Evolutionary conservation across 2,888 invertebrate genomes (phyloP).

Genomic region (Epirrhoe alternata): DNA sequence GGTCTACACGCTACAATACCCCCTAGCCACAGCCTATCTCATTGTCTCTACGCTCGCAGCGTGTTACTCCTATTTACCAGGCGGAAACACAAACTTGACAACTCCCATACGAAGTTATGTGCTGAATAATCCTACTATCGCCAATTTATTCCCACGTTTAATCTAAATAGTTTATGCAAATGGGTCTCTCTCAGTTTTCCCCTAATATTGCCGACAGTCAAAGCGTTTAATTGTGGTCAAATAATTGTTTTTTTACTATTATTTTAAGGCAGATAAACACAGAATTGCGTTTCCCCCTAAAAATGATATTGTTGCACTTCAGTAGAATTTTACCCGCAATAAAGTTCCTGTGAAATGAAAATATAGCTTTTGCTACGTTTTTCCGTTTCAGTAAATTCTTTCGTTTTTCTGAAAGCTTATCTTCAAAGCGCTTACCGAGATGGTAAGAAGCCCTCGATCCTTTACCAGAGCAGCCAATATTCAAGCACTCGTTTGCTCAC

Average conservation of each 20-base stretch:
- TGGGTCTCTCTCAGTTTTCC: conserved; percentile 42
- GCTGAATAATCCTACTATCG: conserved; percentile 38
- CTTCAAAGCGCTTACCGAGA: conserved; percentile 35
- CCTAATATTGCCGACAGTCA: conserved; percentile 44
- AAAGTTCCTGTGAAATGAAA: not conserved
- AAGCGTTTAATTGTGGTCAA: conserved; percentile 38
- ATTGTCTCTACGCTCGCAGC: conserved; percentile 21
- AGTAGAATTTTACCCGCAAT: not conserved
- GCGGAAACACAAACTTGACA: conserved; percentile 39
- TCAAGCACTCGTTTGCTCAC: conserved; percentile 31
- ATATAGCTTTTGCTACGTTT: conserved; percentile 8
- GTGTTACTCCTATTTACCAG: conserved; percentile 40
- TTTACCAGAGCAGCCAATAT: conserved; percentile 36
- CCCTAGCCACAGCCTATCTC: conserved; percentile 15
- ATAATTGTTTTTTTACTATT: conserved; percentile 22
- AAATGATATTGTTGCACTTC: not conserved
- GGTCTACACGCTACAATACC: conserved; percentile 45
- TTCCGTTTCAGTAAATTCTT: conserved; percentile 21
- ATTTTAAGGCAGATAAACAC: too few relatives aligned
- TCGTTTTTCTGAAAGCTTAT: conserved; percentile 31
- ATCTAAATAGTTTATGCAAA: conserved; percentile 61
- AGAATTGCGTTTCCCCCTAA: not conserved
- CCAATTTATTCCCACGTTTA: conserved; percentile 54
- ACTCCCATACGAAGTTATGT: conserved; percentile 36
- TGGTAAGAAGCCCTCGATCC: conserved; percentile 31